Base-by-base conservation (phyloP, 2,888 invertebrate genomes). In the Plagodis pulveraria region DNA sequence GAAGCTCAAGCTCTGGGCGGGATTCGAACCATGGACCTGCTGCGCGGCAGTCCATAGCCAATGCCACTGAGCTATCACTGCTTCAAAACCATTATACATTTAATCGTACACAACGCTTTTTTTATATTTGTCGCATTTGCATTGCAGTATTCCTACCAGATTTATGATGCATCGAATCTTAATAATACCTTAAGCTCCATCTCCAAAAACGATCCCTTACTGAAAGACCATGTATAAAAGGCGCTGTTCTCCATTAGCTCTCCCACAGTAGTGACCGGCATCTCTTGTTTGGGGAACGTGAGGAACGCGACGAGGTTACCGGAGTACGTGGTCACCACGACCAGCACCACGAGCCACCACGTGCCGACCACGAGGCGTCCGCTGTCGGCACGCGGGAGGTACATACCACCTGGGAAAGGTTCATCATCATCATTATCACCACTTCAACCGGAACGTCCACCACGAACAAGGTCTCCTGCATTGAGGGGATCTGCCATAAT, bases 231-330 rank as follows among this genome's bases (percentile, higher is more conserved):
- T 0, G 96, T 95, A 43, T 96, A 91, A 0, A 93, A 87, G 0
- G 92, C 93, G 41, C 83, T 87, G 59, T 86, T 83, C 35, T 94
- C 93, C 51, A 97, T 69, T 8, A 97, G 83, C 63, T 96, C 96
- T 0, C 94, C 89, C 0, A 97, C 83, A 0, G 95, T 95, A 5
- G 95, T 94, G 34, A 97, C 94, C 0, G 96, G 94, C 38, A 93
- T 90, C 80, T 96, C 96, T 76, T 96, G 95, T 81, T 96, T 96
- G 0, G 98, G 98, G 78, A 98, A 98, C 0, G 98, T 98, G 44
- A 98, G 93, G 83, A 98, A 98, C 0, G 98, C 98, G 0, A 98
- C 98, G 69, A 98, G 93, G 86, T 97, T 98, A 2, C 98, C 98
- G 55, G 97, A 97, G 81, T 98, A 98, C 0, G 98, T 98, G 12